Base-by-base conservation (phyloP, 2,888 invertebrate genomes). In the Falcaria lacertinaria region DNA sequence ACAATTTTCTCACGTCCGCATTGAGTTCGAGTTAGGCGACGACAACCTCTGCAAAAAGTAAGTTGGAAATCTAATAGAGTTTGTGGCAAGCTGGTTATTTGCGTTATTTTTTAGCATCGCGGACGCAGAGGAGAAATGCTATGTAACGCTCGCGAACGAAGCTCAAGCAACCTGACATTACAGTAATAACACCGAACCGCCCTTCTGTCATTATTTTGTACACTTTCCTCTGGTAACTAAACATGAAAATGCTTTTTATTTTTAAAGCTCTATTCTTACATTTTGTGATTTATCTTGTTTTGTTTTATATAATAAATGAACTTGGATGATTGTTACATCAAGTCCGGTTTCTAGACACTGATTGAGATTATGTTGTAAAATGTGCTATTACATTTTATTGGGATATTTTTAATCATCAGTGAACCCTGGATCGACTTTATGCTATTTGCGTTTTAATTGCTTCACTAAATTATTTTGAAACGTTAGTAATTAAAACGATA, bases 51-150 rank as follows among this genome's bases (percentile, higher is more conserved):
- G 78, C 85, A 86, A 87, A 87, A 86, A 88, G 77, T 81, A 76
- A 84, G 71, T 80, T 80, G 77, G 78, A 80, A 87, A 85, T 84
- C 81, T 87, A 86, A 87, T 87, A 84, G 86, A 82, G 80, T 84
- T 86, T 86, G 86, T 80, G 84, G 84, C 83, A 68, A 82, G 80
- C 74, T 71, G 74, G 78, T 80, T 80, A 80, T 82, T 85, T 86
- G 75, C 83, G 69, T 81, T 82, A 76, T 80, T 86, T 84, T 85
- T 85, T 82, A 74, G 72, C 73, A 81, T 80, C 69, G 52, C 74
- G 74, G 64, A 74, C 63, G 70, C 69, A 69, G 70, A 62, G 66
- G 80, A 83, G 80, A 82, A 80, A 80, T 82, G 79, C 82, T 75
- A 74, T 76, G 80, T 82, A 82, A 84, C 80, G 84, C 79, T 79